Percentiles rank a stretch among this genome's conserved stretches.
Evolutionary conservation across 2,888 invertebrate species (phyloP).

Genomic region (Tigriopus californicus): DNA sequence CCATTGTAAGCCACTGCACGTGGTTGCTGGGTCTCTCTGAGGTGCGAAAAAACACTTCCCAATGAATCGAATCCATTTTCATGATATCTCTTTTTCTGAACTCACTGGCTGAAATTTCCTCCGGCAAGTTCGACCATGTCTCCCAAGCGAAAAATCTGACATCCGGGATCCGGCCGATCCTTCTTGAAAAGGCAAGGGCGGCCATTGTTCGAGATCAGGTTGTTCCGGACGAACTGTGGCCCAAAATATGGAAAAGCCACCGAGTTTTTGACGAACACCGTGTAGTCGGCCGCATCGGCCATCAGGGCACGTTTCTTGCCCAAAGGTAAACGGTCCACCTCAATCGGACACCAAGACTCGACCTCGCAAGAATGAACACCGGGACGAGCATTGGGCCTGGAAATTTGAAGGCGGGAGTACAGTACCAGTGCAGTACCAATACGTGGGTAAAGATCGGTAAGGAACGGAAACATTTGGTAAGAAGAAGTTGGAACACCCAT

Average conservation of each 20-base stretch:
- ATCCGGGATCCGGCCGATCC: constrained; percentile 21
- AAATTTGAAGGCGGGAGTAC: neutral
- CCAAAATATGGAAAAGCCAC: constrained; percentile 28
- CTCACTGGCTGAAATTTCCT: constrained; percentile 2
- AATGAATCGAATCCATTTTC: too few relatives aligned
- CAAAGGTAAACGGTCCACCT: constrained; percentile 23
- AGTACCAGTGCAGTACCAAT: too few relatives aligned
- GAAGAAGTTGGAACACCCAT: neutral
- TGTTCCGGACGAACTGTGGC: constrained; percentile 16
- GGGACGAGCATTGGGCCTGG: neutral
- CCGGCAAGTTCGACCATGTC: constrained; percentile 24
- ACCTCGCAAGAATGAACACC: constrained; percentile 22
- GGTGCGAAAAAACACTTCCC: too few relatives aligned
- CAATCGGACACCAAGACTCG: constrained; percentile 30
- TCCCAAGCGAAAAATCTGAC: constrained; percentile 27
- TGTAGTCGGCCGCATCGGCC: constrained; percentile 24
- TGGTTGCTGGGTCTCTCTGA: too few relatives aligned
- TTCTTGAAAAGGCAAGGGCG: constrained; percentile 22
- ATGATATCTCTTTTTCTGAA: neutral
- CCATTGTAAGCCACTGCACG: too few relatives aligned
- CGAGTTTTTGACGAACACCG: constrained; percentile 32
- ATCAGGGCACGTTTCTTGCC: constrained; percentile 12
- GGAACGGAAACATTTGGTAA: neutral
- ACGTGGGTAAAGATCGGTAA: too few relatives aligned
- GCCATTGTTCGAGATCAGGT: constrained; percentile 22